These are phyloP conservation scores for Myiozetetes cayanensis DNA, from an alignment of 2,113 vertebrate genomes.

Conservation along the genomic window DNA sequence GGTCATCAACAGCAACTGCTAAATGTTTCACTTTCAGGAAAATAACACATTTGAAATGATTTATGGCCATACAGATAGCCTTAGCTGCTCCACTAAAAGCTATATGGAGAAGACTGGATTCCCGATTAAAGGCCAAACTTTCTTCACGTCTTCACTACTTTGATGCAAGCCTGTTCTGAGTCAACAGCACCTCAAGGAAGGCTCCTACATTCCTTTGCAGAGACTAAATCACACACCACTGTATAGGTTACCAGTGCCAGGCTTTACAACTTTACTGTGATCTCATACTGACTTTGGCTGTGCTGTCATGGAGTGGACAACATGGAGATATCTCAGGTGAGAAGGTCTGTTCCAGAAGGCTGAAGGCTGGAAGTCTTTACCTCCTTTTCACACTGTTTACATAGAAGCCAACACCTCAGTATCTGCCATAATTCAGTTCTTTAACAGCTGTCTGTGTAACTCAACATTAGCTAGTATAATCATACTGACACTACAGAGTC, in stretches of 20 bases:
- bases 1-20: not conserved
- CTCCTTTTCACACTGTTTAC: not conserved
- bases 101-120: not conserved
- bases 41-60: not conserved
- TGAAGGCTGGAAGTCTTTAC: not conserved
- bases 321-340: not conserved
- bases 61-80: not conserved
- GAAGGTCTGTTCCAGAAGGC: not conserved
- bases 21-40: not conserved
- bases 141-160: not conserved
- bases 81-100: not conserved
- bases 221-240: not conserved
- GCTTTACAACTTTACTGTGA: not conserved
- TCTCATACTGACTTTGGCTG: not conserved
- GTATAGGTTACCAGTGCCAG: not conserved
- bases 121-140: not conserved
- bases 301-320: not conserved
- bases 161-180: not conserved
- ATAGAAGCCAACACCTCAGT: rapidly evolving
- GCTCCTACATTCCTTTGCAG: not conserved
- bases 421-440: not conserved
- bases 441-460: not conserved
- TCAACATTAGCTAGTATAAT: not conserved
- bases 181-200: not conserved
- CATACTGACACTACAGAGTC: not conserved